These are phyloP conservation scores for Tachysurus fulvidraco DNA, from an alignment of 2,113 vertebrate species.

Conservation along the genomic window DNA sequence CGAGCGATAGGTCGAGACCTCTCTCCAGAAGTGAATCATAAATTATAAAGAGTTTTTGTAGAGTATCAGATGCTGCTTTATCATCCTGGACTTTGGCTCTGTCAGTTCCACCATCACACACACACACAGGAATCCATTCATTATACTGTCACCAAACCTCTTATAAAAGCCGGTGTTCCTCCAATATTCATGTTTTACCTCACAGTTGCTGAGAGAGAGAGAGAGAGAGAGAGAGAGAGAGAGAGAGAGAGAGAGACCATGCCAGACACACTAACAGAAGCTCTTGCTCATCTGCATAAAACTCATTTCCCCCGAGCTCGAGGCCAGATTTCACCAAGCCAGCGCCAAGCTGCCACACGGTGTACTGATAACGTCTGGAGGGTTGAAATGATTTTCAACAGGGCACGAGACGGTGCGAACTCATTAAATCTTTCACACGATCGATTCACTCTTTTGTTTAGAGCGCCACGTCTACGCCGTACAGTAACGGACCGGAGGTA, in stretches of 20 bases:
- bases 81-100: conserved; percentile 39
- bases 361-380: conserved; percentile 3
- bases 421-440: neutral
- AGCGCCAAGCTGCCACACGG: conserved; percentile 4
- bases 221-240: neutral
- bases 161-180: conserved; percentile 5
- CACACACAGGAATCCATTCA: conserved; percentile 38
- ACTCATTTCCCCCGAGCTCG: conserved; percentile 27
- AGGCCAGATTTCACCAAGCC: conserved; percentile 28
- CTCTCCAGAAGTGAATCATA: neutral
- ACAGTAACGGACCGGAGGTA: neutral
- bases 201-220: neutral
- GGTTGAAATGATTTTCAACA: conserved; percentile 1
- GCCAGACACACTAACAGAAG: conserved; percentile 26
- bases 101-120: conserved; percentile 9
- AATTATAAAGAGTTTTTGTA: conserved; percentile 34
- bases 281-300: conserved; percentile 39
- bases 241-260: neutral
- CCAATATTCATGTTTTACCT: conserved; percentile 1
- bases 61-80: conserved; percentile 20
- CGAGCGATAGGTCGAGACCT: neutral
- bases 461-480: neutral
- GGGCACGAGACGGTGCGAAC: neutral
- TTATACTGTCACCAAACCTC: conserved; percentile 44
- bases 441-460: neutral